Conservation (phyloP, 2,888 invertebrate species). For the Scaptomyza polygonia region DNA sequence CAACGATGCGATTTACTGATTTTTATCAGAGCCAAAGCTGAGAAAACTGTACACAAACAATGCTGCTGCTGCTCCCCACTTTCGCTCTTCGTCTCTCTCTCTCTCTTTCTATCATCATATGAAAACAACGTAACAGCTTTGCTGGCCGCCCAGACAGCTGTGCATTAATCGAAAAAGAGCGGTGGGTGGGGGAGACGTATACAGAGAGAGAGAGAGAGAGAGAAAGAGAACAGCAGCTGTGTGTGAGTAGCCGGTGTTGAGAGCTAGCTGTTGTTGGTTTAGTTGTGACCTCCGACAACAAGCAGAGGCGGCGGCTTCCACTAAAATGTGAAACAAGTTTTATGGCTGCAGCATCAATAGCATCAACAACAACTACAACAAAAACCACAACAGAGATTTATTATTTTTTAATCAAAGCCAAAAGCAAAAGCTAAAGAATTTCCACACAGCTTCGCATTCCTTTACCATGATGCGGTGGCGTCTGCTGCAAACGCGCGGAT, state of each 20-base stretch:
- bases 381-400: slow-evolving; percentile 62
- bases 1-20: slow-evolving; percentile 30
- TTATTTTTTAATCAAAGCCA: slow-evolving; percentile 58
- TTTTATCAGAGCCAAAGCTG: slow-evolving; percentile 61
- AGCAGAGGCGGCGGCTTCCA: slow-evolving; percentile 45
- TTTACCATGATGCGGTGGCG: slow-evolving; percentile 44
- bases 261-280: slow-evolving; percentile 36
- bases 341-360: slow-evolving; percentile 42
- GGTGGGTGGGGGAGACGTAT: slow-evolving; percentile 14
- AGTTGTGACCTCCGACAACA: slow-evolving; percentile 76
- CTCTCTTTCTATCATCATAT: slow-evolving; percentile 21
- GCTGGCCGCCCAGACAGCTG: slow-evolving; percentile 65
- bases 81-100: slow-evolving; percentile 6
- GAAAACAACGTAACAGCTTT: slow-evolving; percentile 53
- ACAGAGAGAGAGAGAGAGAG: slow-evolving; percentile 15
- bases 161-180: slow-evolving; percentile 26
- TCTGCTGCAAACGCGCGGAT: slow-evolving; percentile 10
- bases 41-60: slow-evolving; percentile 71
- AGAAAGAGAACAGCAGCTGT: slow-evolving; percentile 59
- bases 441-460: slow-evolving; percentile 63
- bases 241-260: slow-evolving; percentile 34
- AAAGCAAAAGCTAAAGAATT: slow-evolving; percentile 52
- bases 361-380: slow-evolving; percentile 40
- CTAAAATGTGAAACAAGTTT: slow-evolving; percentile 68
- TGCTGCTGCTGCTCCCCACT: not conserved